These are phyloP conservation scores for Drosophila parvula DNA, from an alignment of 1,140 invertebrate genomes.

Conservation along the genomic window DNA sequence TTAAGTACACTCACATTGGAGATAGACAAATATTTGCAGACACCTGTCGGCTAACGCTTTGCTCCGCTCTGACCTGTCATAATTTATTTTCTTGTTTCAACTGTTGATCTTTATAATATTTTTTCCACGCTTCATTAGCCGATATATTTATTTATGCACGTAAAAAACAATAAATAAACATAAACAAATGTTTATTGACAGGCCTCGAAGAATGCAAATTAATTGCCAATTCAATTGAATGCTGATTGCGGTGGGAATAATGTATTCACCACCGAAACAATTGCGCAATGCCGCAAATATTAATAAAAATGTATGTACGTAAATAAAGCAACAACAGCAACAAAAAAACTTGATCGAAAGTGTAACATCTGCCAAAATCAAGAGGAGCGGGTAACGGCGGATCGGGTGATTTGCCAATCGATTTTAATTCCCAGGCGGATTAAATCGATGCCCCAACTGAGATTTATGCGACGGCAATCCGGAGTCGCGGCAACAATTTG, in stretches of 20 bases:
- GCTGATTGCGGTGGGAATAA: constrained; percentile 68
- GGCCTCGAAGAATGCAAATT: constrained; percentile 50
- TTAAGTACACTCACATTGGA: constrained; percentile 45
- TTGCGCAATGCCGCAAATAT: constrained; percentile 49
- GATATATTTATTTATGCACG: constrained; percentile 42
- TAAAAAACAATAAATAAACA: constrained; percentile 63
- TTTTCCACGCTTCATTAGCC: constrained; percentile 40
- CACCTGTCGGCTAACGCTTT: constrained; percentile 71
- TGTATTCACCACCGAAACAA: constrained; percentile 38
- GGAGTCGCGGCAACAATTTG: constrained; percentile 44
- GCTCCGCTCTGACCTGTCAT: constrained; percentile 58
- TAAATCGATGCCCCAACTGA: constrained; percentile 59
- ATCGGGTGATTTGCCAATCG: constrained; percentile 41
- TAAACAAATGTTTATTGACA: constrained; percentile 65
- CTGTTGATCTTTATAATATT: constrained; percentile 52
- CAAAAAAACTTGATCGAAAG: constrained; percentile 49
- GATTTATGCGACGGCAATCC: constrained; percentile 74
- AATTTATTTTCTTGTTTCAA: constrained; percentile 49
- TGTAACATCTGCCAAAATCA: constrained; percentile 52
- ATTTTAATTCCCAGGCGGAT: constrained; percentile 75
- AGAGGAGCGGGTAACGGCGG: not conserved
- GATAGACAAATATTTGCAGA: constrained; percentile 76
- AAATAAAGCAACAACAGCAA: constrained; percentile 6
- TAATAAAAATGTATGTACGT: constrained; percentile 31
- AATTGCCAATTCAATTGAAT: constrained; percentile 69